Base-by-base conservation (phyloP, 2,888 invertebrate genomes). In the Tinea trinotella region DNA sequence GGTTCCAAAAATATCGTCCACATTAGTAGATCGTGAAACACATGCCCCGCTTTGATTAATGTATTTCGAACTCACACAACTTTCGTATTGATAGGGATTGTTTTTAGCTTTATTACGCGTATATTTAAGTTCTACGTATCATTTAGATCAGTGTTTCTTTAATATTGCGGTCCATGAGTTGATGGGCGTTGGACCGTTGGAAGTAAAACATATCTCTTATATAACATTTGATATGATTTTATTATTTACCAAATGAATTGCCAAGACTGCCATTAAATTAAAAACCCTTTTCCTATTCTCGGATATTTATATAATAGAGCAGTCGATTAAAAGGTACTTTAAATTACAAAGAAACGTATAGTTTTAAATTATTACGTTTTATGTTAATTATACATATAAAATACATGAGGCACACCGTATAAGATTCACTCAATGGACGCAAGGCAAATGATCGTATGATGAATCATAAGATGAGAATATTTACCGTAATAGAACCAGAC, bases 1-100 rank as follows among this genome's bases (percentile, higher is more conserved):
- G 61, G 63, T 62, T 69, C 76, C 71, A 69, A 74, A 79, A 76
- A 77, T 78, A 78, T 24, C 56, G 59, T 59, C 58, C 53, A 19
- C 34, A 53, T 59, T 58, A 57, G 57, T 55, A 60, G 56, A 58
- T 56, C 46, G 56, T 56, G 57, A 58, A 57, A 52, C 57, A 57
- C 54, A 57, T 57, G 56, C 50, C 44, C 30, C 54, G 46, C 19
- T 46, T 50, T 54, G 44, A 57, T 56, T 57, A 58, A 56, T 53
- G 54, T 50, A 36, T 49, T 55, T 49, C 30, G 5, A 46, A 54
- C 19, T 24, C 50, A 20, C 13, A n/a, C 22, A 22, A 24, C 50
- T 12, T 57, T 54, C 54, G 53, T 56, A 56, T 52, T 54, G 35
- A 40, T 40, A 24, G 40, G 15, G 40, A n/a, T 40, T 12, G 15